Percentiles rank a stretch among this genome's conserved stretches.
These are phyloP conservation scores for Lumbricus terrestris DNA, from an alignment of 2,888 invertebrate species.

Conservation along the genomic window DNA sequence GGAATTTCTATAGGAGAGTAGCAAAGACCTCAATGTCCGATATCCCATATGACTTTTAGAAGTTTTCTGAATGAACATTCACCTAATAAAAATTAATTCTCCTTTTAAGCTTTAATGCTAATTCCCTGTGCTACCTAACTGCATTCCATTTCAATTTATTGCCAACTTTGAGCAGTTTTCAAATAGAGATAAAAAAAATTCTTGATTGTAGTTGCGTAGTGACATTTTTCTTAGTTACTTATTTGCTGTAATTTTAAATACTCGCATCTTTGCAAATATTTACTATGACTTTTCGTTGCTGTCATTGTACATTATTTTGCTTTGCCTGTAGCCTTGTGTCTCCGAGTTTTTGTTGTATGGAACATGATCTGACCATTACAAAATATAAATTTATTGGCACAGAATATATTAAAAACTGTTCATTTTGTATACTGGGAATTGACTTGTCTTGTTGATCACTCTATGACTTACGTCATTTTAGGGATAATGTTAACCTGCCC, in stretches of 20 bases:
- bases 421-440: neutral
- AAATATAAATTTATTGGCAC: neutral
- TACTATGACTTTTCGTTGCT: neutral
- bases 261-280: neutral
- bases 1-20: too few relatives aligned
- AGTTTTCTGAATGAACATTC: neutral
- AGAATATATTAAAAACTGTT: neutral
- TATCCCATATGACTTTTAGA: too few relatives aligned
- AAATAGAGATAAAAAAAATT: neutral
- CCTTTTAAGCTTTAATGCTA: neutral
- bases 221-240: neutral
- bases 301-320: neutral
- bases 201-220: neutral
- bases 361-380: neutral
- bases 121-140: neutral
- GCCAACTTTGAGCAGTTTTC: neutral
- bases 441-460: neutral
- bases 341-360: neutral
- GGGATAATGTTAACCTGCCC: too few relatives aligned
- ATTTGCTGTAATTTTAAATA: neutral
- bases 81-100: neutral
- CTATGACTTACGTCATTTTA: too few relatives aligned
- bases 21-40: too few relatives aligned
- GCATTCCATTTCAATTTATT: neutral
- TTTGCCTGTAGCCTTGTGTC: neutral